Base-by-base conservation (phyloP, 2,797 vertebrate species). In the Dicrostonyx torquatus region DNA sequence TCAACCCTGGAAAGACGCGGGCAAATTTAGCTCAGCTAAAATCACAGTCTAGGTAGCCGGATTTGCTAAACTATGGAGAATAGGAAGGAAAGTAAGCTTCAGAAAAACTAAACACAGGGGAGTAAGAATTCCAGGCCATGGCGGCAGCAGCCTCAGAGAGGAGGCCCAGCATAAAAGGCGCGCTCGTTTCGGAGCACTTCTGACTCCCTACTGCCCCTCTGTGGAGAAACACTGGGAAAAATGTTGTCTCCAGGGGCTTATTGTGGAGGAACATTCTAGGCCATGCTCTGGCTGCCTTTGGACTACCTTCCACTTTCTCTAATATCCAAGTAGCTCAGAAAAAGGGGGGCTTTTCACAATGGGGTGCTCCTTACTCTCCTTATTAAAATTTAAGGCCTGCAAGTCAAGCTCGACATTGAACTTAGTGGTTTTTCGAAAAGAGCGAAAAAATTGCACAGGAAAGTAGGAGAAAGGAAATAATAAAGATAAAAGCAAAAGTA, bases 401-500 rank as follows among this genome's bases (percentile, higher is more conserved):
- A 88, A 95, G 87, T 53, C 53, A 84, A 87, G 87, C 22, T 66
- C 87, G 37, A 95, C 91, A 60, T 82, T 13, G 76, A 89, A 48
- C 84, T 94, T 93, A 82, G 93, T 29, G 43, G 93, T 95, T 94
- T 62, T 82, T 60, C 10, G 34, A 76, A 92, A 89, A 91, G 70
- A 95, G 82, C 79, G 95, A 90, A 92, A 95, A 87, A 60, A 88
- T 31, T 75, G 83, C 50, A 60, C 62, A 90, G 83, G 55, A 91
- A 95, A 95, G 80, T 45, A 93, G 37, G 45, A 94, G 89, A 64
- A 92, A 95, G 66, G 83, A 94, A 96, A 96, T 87, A 93, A 96
- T 95, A 96, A 97, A 96, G 94, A 97, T 94, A 90, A 95, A 95
- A 96, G 40, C 66, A 95, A 95, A 97, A 93, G 89, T 93, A 79